These are phyloP conservation scores for Neodiprion pinetum DNA, from an alignment of 1,140 invertebrate genomes.

Conservation along the genomic window DNA sequence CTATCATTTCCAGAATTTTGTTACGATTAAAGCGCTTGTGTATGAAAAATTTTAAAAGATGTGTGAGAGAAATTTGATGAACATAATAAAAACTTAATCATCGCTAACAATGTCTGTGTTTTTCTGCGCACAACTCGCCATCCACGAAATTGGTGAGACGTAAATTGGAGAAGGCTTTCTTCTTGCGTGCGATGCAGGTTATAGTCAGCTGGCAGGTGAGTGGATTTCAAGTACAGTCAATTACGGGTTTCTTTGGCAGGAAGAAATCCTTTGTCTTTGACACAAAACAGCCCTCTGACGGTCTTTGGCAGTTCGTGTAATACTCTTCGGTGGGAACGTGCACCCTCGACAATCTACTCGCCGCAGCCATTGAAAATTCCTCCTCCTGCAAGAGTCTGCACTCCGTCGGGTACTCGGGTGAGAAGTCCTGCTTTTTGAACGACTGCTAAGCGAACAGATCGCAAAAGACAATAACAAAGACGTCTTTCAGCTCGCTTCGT, in stretches of 20 bases:
- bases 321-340: background rate
- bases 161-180: too few relatives aligned
- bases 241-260: background rate
- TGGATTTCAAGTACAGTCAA: too few relatives aligned
- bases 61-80: background rate
- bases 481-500: background rate
- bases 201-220: too few relatives aligned
- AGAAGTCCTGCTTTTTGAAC: background rate
- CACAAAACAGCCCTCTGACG: background rate
- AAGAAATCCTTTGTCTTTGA: background rate
- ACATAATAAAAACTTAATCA: background rate
- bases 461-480: constrained; percentile 7
- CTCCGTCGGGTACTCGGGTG: background rate
- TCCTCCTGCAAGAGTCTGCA: too few relatives aligned
- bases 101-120: background rate
- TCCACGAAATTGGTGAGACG: too few relatives aligned
- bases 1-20: too few relatives aligned
- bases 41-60: background rate
- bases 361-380: background rate
- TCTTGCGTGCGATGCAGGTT: too few relatives aligned
- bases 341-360: too few relatives aligned
- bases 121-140: too few relatives aligned
- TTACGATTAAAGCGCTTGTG: background rate
- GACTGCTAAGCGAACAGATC: background rate
- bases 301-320: background rate